phyloP scores from a whole-genome alignment of 1,140 invertebrate species.

The Hyles vespertilio region DNA sequence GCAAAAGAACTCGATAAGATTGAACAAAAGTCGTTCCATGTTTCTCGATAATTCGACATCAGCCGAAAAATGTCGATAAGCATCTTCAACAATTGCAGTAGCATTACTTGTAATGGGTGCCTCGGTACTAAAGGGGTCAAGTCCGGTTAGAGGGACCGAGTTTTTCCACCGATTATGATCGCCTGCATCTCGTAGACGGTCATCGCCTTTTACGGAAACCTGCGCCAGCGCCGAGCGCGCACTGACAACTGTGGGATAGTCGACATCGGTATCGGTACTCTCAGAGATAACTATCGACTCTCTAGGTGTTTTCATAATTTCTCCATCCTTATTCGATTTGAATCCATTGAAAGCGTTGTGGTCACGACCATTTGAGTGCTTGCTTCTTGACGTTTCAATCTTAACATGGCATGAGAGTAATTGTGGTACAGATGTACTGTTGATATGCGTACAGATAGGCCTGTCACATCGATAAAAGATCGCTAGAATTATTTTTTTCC shows the following conservation, averaged over 20 bases:
- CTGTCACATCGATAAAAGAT: no score
- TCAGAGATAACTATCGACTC: conserved; percentile 52
- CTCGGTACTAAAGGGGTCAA: conserved; percentile 49
- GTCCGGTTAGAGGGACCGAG: conserved; percentile 58
- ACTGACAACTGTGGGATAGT: conserved; percentile 71
- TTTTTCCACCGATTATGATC: conserved; percentile 68
- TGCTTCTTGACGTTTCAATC: conserved; percentile 2
- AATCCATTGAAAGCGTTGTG: conserved; percentile 12
- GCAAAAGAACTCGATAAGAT: conserved; percentile 22
- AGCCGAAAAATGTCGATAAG: conserved; percentile 5
- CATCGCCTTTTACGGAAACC: conserved; percentile 64
- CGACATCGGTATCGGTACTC: conserved; percentile 40
- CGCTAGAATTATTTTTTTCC: neutral
- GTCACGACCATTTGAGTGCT: conserved; percentile 8
- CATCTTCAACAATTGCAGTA: conserved; percentile 8
- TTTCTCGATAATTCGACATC: conserved; percentile 6
- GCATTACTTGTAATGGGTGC: conserved; percentile 22
- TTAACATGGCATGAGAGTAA: neutral
- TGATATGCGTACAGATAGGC: no score
- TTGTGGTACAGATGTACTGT: no score
- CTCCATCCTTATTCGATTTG: conserved; percentile 39
- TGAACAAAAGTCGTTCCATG: conserved; percentile 7
- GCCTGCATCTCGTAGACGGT: conserved; percentile 44
- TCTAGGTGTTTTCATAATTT: conserved; percentile 56
- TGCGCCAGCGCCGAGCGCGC: conserved; percentile 42